Evolutionary conservation across 2,888 invertebrate genomes (phyloP).

Genomic region (Steinernema hermaphroditum): DNA sequence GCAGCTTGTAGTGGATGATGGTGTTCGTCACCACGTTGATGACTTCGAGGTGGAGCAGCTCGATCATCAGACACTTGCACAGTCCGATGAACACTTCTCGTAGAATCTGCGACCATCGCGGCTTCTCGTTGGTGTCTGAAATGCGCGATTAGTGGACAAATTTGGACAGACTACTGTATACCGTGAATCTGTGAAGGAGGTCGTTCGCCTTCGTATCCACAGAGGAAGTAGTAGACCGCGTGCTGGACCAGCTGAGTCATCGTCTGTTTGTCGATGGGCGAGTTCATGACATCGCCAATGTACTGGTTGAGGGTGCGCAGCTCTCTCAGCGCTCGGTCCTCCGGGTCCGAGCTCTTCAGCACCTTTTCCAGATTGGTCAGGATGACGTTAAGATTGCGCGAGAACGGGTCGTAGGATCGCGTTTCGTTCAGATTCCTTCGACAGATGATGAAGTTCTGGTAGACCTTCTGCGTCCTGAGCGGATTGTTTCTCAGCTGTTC

Average conservation of each 20-base stretch:
- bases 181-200: neutral
- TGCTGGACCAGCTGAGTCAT: neutral
- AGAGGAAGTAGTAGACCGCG: neutral
- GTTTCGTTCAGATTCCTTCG: neutral
- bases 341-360: neutral
- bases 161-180: neutral
- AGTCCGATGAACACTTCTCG: slow-evolving; percentile 17
- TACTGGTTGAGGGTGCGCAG: neutral
- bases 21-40: neutral
- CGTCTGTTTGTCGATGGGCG: neutral
- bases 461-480: neutral
- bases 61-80: slow-evolving; percentile 20
- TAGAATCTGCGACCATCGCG: slow-evolving; percentile 1
- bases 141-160: neutral
- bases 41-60: neutral
- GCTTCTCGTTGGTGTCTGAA: neutral
- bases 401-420: neutral
- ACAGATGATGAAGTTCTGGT: neutral
- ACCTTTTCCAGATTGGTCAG: slow-evolving; percentile 12
- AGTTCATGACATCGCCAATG: neutral
- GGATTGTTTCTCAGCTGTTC: neutral
- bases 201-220: slow-evolving; percentile 13
- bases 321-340: neutral
- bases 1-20: neutral
- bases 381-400: neutral